Evolutionary conservation across 2,888 invertebrate genomes (phyloP).

Genomic region (Parnassius mnemosyne): DNA sequence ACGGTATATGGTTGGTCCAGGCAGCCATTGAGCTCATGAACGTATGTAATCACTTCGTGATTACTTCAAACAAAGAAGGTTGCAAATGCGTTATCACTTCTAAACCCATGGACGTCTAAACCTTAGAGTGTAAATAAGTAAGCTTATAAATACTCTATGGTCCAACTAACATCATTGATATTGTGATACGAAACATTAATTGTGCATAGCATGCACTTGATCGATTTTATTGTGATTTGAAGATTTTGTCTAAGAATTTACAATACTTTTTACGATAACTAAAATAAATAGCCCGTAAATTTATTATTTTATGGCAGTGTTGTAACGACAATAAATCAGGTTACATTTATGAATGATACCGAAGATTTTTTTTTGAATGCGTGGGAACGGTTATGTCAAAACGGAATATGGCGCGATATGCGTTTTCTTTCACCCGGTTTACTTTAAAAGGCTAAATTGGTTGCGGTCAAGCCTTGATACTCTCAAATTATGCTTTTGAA

Average conservation of each 20-base stretch:
- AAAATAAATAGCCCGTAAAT: slow-evolving; percentile 19
- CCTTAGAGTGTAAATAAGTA: too few species aligned
- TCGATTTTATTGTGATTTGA: too few species aligned
- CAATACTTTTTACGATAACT: slow-evolving; percentile 3
- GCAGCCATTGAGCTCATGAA: too few species aligned
- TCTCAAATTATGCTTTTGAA: slow-evolving; percentile 8
- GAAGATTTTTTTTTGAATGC: slow-evolving; percentile 30
- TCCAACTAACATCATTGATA: too few species aligned
- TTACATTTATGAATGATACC: slow-evolving; percentile 28
- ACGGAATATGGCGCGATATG: slow-evolving; percentile 18
- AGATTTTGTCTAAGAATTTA: not conserved
- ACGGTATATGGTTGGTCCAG: too few species aligned
- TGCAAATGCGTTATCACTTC: too few species aligned
- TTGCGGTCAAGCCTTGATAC: slow-evolving; percentile 27
- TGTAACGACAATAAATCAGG: slow-evolving; percentile 19
- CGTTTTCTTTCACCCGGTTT: slow-evolving; percentile 34
- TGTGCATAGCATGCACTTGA: too few species aligned
- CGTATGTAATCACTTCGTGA: not conserved
- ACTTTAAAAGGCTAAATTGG: slow-evolving; percentile 30
- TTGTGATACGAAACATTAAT: too few species aligned
- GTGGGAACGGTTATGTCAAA: slow-evolving; percentile 34
- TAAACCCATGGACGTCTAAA: too few species aligned
- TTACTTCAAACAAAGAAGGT: slow-evolving; percentile 4
- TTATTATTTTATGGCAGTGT: slow-evolving; percentile 7
- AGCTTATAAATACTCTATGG: too few species aligned